Percentiles rank a stretch among this genome's conserved stretches.
phyloP scores from a whole-genome alignment of 2,888 invertebrate species.

The Drosophila macrospina region DNA sequence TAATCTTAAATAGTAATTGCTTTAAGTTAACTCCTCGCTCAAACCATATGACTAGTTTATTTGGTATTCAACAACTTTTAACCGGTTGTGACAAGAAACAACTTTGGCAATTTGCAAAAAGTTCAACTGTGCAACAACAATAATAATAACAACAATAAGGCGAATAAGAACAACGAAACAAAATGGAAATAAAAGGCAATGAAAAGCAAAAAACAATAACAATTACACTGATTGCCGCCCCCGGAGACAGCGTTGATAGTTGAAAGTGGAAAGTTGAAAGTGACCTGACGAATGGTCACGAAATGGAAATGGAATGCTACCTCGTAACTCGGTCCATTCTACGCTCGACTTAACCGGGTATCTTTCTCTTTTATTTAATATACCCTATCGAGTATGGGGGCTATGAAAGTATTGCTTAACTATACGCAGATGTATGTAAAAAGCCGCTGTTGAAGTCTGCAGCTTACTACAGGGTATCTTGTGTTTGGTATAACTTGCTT shows the following conservation, averaged over 20 bases:
- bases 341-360: slow-evolving; percentile 41
- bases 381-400: background rate
- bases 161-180: slow-evolving; percentile 29
- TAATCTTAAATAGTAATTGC: slow-evolving; percentile 6
- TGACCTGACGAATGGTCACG: slow-evolving; percentile 67
- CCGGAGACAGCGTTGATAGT: slow-evolving; percentile 56
- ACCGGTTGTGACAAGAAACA: slow-evolving; percentile 33
- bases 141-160: slow-evolving; percentile 8
- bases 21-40: background rate
- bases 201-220: slow-evolving; percentile 66
- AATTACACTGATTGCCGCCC: slow-evolving; percentile 76
- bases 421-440: background rate
- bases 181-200: slow-evolving; percentile 35
- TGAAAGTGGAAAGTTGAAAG: slow-evolving; percentile 61
- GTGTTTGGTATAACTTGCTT: background rate
- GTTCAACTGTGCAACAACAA: slow-evolving; percentile 26
- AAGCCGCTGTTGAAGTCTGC: too few relatives aligned
- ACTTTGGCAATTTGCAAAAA: slow-evolving; percentile 65
- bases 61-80: slow-evolving; percentile 49
- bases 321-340: slow-evolving; percentile 43
- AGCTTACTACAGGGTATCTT: slow-evolving; percentile 6
- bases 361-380: slow-evolving; percentile 9
- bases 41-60: slow-evolving; percentile 16
- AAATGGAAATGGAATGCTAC: slow-evolving; percentile 48
- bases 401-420: too few relatives aligned